Evolutionary conservation across 2,113 vertebrate species (phyloP), one percentile per base, ranked within the genome.

Genomic region (Passer montanus): DNA sequence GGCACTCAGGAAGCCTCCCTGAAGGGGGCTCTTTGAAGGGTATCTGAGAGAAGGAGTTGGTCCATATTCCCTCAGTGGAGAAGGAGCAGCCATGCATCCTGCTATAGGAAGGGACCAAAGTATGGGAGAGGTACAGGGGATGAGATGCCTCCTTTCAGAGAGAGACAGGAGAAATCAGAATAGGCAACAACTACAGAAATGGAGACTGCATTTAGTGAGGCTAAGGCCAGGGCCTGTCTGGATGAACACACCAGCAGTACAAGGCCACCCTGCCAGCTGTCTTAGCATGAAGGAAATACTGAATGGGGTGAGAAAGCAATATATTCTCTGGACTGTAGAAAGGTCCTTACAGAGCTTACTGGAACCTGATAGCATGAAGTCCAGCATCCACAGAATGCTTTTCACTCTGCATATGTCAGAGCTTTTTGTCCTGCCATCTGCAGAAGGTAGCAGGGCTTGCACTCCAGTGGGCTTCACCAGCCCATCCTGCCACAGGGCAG

Each of bases 41-140:
- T 70, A 47, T n/a, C 52, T 84, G 79, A 82, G 30, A 60, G 44
- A 52, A 19, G 19, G 50, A 53, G 13, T 72, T 7, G 1, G 49
- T 89, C 56, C 8, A 7, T 22, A 24, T 63, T 84, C 39, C 44
- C 20, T 37, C 26, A 46, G 2, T 11, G 26, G 13, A 68, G 31
- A 73, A 55, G 1, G 2, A 91, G n/a, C 37, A 33, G 8, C 20
- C 9, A 2, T 0, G 0, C 37, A 66, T 28, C 39, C 50, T 68
- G 52, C 39, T 50, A 2, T 14, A 33, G 60, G 26, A 95, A 22
- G 9, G 7, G 41, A 31, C 33, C 66, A 67, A 67, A 79, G 39
- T 20, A 41, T 37, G 19, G 56, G 44, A 89, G 11, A 20, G 18
- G 12, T 5, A 66, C 18, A 59, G 19, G 14, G 37, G 5, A 8